Evolutionary conservation across 2,888 invertebrate species (phyloP).

Genomic region (Trichopoda pennipes): DNA sequence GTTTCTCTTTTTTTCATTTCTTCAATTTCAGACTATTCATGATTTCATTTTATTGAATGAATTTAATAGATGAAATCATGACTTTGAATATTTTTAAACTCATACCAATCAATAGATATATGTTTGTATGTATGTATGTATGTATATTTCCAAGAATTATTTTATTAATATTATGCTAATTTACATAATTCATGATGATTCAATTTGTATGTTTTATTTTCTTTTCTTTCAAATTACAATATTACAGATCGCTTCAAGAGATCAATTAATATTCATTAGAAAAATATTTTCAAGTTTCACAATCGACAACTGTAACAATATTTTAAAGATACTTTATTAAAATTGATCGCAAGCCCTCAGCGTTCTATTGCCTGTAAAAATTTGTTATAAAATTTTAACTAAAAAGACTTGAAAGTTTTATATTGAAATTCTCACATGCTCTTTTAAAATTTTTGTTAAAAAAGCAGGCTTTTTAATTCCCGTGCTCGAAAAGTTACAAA

Average conservation of each 20-base stretch:
- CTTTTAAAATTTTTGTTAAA: no score
- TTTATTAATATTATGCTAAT: slow-evolving; percentile 30
- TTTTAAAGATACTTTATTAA: background rate
- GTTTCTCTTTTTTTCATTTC: background rate
- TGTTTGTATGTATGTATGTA: no score
- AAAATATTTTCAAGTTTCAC: background rate
- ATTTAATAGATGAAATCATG: slow-evolving; percentile 19
- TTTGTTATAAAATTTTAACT: no score
- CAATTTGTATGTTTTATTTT: slow-evolving; percentile 34
- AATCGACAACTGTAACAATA: background rate
- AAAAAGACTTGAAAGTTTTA: no score
- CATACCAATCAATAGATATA: background rate
- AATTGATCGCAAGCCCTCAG: no score
- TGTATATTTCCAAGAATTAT: slow-evolving; percentile 22
- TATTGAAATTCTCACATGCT: no score
- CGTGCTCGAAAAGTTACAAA: no score
- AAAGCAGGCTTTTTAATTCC: no score
- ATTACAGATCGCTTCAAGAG: slow-evolving; percentile 3
- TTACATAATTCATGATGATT: slow-evolving; percentile 45
- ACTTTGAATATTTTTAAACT: slow-evolving; percentile 12
- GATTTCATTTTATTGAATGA: slow-evolving; percentile 20
- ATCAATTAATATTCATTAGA: background rate
- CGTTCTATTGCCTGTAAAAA: no score
- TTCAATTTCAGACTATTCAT: slow-evolving; percentile 1
- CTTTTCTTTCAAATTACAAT: background rate